Conservation (phyloP, 2,113 vertebrate genomes). For the Cacatua alba region DNA sequence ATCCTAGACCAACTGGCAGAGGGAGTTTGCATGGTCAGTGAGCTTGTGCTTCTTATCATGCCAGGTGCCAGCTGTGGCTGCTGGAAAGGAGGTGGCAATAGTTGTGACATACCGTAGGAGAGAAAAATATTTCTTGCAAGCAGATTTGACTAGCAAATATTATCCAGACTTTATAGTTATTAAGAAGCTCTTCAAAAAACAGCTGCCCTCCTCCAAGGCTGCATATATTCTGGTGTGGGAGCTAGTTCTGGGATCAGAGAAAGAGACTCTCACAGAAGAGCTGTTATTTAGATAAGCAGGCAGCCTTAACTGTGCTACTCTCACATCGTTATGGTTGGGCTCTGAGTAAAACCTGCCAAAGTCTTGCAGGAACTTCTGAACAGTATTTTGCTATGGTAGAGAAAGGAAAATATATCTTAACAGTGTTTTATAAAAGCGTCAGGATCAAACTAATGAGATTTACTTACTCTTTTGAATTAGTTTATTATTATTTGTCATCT, state of each 20-base stretch:
- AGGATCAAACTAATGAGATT: neutral
- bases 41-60: neutral
- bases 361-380: neutral
- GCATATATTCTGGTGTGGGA: neutral
- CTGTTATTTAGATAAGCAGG: neutral
- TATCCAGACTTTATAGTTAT: neutral
- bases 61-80: neutral
- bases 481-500: neutral
- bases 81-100: neutral
- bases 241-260: neutral
- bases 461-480: neutral
- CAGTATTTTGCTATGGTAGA: neutral
- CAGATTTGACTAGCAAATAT: neutral
- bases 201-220: neutral
- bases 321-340: accelerated
- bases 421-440: neutral
- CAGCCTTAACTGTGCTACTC: neutral
- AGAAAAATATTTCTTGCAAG: neutral
- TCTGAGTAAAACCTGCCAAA: neutral
- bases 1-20: neutral
- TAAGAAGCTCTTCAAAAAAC: neutral
- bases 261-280: neutral
- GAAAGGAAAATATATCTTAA: neutral
- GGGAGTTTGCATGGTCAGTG: neutral
- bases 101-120: neutral